A percentile compares a stretch with the other conserved stretches of the same genome.
phyloP scores from a whole-genome alignment of 2,113 vertebrate genomes.

The Lagopus muta region DNA sequence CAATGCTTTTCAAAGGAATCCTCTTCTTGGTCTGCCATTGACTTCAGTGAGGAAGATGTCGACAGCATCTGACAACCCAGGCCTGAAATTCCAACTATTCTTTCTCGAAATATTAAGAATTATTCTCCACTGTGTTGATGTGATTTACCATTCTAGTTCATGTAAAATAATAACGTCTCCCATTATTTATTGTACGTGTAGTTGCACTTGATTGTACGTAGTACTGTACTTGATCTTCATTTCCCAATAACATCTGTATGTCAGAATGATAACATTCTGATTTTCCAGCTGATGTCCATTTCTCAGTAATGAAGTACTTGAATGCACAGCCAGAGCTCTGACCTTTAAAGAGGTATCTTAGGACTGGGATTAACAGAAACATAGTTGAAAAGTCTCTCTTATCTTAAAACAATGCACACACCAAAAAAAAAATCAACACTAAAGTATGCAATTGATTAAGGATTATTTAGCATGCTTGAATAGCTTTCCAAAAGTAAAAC shows the following conservation, averaged over 20 bases:
- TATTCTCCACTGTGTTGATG: not conserved
- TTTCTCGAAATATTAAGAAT: not conserved
- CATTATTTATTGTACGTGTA: not conserved
- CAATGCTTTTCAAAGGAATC: not conserved
- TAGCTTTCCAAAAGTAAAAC: not conserved
- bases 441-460: conserved; percentile 39
- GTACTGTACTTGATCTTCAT: not conserved
- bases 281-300: conserved; percentile 42
- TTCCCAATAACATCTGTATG: not conserved
- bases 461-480: conserved; percentile 29
- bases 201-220: too few species aligned
- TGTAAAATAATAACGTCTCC: not conserved
- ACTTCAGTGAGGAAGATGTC: not conserved
- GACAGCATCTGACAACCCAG: not conserved
- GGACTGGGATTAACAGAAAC: not conserved
- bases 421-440: not conserved
- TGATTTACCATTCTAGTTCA: conserved; percentile 26
- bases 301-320: conserved; percentile 37
- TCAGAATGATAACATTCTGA: conserved; percentile 16
- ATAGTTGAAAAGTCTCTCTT: conserved; percentile 29
- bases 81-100: not conserved
- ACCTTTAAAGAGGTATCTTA: conserved; percentile 10
- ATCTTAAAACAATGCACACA: conserved; percentile 27
- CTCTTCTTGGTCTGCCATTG: not conserved
- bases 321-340: not conserved